These are phyloP conservation scores for Globia sparganii DNA, from an alignment of 2,888 invertebrate species.

Conservation along the genomic window DNA sequence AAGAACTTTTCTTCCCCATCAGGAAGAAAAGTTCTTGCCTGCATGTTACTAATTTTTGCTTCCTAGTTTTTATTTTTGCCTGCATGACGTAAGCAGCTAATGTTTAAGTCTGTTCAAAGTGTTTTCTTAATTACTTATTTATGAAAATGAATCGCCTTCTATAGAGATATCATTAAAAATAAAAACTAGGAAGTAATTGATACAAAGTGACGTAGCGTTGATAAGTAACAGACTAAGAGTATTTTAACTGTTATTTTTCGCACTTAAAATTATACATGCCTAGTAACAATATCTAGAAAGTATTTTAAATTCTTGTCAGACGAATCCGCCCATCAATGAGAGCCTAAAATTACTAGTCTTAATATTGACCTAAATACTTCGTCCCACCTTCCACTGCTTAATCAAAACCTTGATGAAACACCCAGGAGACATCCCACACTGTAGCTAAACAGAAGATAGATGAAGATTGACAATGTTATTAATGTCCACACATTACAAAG, in stretches of 20 bases:
- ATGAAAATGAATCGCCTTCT: background rate
- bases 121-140: background rate
- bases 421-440: slow-evolving; percentile 17
- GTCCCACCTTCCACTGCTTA: slow-evolving; percentile 1
- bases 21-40: no score
- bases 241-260: background rate
- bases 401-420: slow-evolving; percentile 22
- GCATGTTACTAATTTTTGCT: no score
- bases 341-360: background rate
- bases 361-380: slow-evolving; percentile 25
- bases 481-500: slow-evolving; percentile 31
- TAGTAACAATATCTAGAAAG: background rate
- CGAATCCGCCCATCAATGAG: background rate
- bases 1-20: no score
- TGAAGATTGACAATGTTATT: slow-evolving; percentile 42
- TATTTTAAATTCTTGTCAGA: background rate
- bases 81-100: no score
- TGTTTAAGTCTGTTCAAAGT: background rate
- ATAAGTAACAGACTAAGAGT: background rate
- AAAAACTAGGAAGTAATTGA: background rate
- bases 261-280: background rate
- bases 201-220: background rate
- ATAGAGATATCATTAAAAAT: background rate
- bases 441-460: slow-evolving; percentile 33
- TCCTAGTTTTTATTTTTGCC: no score